Evolutionary conservation across 2,888 invertebrate genomes (phyloP).

Genomic region (Cloeon dipterum): DNA sequence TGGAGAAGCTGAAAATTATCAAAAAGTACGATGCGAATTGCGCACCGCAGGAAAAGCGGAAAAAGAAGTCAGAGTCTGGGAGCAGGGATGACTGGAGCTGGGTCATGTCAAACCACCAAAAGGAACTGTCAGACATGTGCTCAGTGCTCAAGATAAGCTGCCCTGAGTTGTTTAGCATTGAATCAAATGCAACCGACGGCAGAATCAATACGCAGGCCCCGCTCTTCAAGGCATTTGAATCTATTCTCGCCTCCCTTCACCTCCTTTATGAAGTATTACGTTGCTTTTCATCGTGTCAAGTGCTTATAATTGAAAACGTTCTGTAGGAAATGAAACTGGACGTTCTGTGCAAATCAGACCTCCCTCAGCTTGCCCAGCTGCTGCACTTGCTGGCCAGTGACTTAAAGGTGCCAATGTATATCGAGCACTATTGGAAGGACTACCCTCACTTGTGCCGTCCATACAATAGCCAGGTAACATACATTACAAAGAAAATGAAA

Average conservation of each 20-base stretch:
- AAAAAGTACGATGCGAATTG: constrained; percentile 9
- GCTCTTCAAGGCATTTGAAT: constrained; percentile 47
- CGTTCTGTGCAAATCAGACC: constrained; percentile 36
- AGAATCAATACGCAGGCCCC: constrained; percentile 37
- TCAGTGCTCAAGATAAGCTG: not conserved
- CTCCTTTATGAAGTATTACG: constrained; percentile 62
- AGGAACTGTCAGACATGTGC: not conserved
- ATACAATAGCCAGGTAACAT: constrained; percentile 6
- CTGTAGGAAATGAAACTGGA: constrained; percentile 56
- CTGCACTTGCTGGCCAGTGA: constrained; percentile 56
- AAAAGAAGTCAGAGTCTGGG: constrained; percentile 53
- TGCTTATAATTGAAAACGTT: constrained; percentile 3
- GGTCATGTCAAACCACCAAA: not conserved
- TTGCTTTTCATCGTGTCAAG: too few relatives aligned
- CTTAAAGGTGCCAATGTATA: constrained; percentile 42
- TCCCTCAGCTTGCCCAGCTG: constrained; percentile 41
- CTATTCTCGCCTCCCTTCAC: constrained; percentile 61
- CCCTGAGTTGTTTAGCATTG: not conserved
- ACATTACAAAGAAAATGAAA: constrained; percentile 13
- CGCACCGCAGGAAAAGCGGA: constrained; percentile 33
- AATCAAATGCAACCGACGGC: constrained; percentile 9
- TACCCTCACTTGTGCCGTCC: constrained; percentile 38
- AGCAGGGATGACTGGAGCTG: constrained; percentile 56
- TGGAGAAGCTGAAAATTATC: constrained; percentile 27
- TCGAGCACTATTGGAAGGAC: constrained; percentile 66